These are phyloP conservation scores for Hololepta plana DNA, from an alignment of 2,888 invertebrate genomes.

Conservation along the genomic window DNA sequence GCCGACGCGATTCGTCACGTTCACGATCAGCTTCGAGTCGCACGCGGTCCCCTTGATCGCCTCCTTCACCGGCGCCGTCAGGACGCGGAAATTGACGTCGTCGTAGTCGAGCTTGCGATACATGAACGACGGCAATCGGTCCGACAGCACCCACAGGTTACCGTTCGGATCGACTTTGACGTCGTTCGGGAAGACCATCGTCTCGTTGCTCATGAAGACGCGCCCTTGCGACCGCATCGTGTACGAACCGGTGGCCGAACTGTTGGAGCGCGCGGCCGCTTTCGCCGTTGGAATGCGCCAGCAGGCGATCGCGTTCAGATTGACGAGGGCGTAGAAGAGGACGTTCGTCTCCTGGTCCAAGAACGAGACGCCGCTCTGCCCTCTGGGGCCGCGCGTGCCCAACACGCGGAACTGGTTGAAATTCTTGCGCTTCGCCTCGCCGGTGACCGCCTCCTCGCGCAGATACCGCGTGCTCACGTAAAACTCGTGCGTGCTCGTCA, in stretches of 20 bases:
- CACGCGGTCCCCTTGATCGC: slow-evolving; percentile 57
- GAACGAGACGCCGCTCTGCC: slow-evolving; percentile 56
- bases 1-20: slow-evolving; percentile 9
- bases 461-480: slow-evolving; percentile 50
- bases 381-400: slow-evolving; percentile 51
- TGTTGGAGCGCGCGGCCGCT: too few relatives aligned
- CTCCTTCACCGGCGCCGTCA: slow-evolving; percentile 46
- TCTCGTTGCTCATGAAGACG: slow-evolving; percentile 48
- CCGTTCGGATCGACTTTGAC: slow-evolving; percentile 55
- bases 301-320: slow-evolving; percentile 59
- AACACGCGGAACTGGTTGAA: slow-evolving; percentile 47
- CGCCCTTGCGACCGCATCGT: slow-evolving; percentile 51
- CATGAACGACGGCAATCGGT: slow-evolving; percentile 53
- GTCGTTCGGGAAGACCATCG: slow-evolving; percentile 62
- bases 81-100: slow-evolving; percentile 52
- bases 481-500: slow-evolving; percentile 61
- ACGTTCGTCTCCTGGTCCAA: slow-evolving; percentile 52
- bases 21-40: slow-evolving; percentile 33
- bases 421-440: slow-evolving; percentile 27
- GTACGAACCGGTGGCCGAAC: slow-evolving; percentile 48
- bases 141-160: slow-evolving; percentile 56
- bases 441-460: slow-evolving; percentile 36
- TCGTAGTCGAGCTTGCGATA: slow-evolving; percentile 40
- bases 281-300: too few relatives aligned
- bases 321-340: slow-evolving; percentile 55